Base-by-base conservation (phyloP, 2,888 invertebrate species). In the Dynastes hyllus region DNA sequence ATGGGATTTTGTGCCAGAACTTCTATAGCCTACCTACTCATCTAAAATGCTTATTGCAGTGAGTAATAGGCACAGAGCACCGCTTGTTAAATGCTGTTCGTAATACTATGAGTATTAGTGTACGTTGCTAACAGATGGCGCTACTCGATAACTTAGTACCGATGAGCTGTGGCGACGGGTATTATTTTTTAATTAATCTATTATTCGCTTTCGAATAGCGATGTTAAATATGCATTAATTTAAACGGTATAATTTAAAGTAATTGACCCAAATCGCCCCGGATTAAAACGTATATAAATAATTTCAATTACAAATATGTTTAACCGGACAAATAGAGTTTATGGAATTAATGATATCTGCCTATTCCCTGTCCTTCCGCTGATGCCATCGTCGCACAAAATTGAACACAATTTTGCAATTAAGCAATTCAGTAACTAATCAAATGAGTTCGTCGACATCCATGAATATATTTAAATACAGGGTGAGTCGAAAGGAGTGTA, bases 231-330 rank as follows among this genome's bases (percentile, higher is more conserved):
- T 50, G 77, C 76, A 76, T 80, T 75, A 80, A 80, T 78, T 78
- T 67, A 76, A 80, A 76, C 63, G 76, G 58, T 78, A 80, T 80
- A 80, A 80, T 76, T 78, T 80, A 78, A 78, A 80, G 78, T 80
- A 80, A 80, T 80, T 78, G 76, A 80, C 80, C 80, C 76, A 80
- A 80, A 80, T 80, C 76, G 40, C 45, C 13, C 61, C 67, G 75
- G 78, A 80, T 80, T 76, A 78, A 75, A 76, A 70, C 75, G 53
- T 67, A 76, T 80, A 80, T 80, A 80, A 80, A 80, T 80, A 80
- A 80, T 80, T 78, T 76, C 78, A 61, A 78, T 78, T 77, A 73
- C 78, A 78, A 78, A 80, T 80, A 78, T 79, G 71, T 73, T 77
- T 58, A 79, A 77, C 79, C 71, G 71, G 73, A 67, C 71, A 77